Evolutionary conservation across 2,797 vertebrate genomes (phyloP), one percentile per base, ranked within the genome.

Genomic region (Enteromius fasciolatus): DNA sequence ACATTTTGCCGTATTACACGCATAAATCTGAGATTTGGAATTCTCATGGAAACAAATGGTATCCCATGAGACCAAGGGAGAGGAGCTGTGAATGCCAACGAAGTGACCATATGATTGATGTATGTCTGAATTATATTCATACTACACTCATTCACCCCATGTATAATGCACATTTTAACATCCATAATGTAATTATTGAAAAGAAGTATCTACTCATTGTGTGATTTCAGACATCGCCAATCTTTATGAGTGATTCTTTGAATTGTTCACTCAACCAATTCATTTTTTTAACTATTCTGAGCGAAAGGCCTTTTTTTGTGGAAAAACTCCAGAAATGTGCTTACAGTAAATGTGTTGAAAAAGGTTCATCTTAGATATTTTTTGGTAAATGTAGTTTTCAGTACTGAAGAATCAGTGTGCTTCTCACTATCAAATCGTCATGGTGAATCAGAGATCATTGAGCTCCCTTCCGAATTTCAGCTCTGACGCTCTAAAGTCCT

Each of bases 1-100:
- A 85, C 59, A 12, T 46, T 54, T 54, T 67, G 54, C 39, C 33
- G 54, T 33, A 31, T 81, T 80, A 48, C 15, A 23, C 44, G 44
- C 54, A 59, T 44, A 69, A 80, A 69, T 59, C 50, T 69, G 81
- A 28, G 28, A 44, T 76, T 61, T 12, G 9, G 8, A 41, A 41
- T 9, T 41, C 39, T 41, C 39, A 9, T 28, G 46, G 48, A 52
- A 52, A 36, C 5, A 39, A 33, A 68, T 31, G 33, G 12, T 59
- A 59, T 59, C n/a, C 10, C n/a, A 23, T 57, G 54, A 57, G 10
- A n/a, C 54, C 9, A 57, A 1, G 10, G 54, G n/a, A 57, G 18
- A 54, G 8, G 52, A 54, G 52, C 50, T 54, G 50, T 54, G 50
- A 54, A 54, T n/a, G 3, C 20, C 52, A 54, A n/a, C 20, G 9